These are phyloP conservation scores for Oceanodroma tethys DNA, from an alignment of 2,113 vertebrate genomes.

Conservation along the genomic window DNA sequence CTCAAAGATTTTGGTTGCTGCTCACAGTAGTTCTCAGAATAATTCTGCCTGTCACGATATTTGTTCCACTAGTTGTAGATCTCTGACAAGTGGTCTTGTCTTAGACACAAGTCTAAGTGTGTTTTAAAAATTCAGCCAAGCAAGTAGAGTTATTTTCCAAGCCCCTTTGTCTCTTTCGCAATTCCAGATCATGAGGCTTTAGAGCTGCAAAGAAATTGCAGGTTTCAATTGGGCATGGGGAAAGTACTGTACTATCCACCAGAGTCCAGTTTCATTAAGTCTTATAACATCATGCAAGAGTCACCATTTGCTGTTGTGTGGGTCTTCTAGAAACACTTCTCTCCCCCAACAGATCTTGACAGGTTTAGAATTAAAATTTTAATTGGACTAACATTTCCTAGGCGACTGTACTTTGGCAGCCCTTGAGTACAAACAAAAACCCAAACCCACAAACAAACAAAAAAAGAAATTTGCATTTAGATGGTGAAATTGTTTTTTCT, in stretches of 20 bases:
- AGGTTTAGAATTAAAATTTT: slow-evolving; percentile 1
- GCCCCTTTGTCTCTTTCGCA: not conserved
- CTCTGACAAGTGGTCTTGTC: not conserved
- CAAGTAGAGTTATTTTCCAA: not conserved
- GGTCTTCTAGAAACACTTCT: not conserved
- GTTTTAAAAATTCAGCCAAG: not conserved
- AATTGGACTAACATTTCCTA: not conserved
- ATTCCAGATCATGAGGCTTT: not conserved
- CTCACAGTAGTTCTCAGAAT: not conserved
- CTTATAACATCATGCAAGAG: not conserved
- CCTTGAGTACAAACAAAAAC: not conserved
- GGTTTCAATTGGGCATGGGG: not conserved
- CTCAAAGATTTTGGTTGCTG: not conserved
- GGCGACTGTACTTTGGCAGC: not conserved
- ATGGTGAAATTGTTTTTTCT: not conserved
- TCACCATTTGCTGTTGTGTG: not conserved
- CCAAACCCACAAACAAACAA: not conserved
- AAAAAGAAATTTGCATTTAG: not conserved
- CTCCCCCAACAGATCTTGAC: not conserved
- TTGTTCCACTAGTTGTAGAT: not conserved
- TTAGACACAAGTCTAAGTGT: not conserved
- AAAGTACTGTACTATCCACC: not conserved
- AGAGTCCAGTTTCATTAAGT: not conserved
- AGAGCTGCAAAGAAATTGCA: not conserved
- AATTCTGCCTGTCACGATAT: not conserved